phyloP scores from a whole-genome alignment of 2,797 vertebrate species.

The Gouania willdenowi region DNA sequence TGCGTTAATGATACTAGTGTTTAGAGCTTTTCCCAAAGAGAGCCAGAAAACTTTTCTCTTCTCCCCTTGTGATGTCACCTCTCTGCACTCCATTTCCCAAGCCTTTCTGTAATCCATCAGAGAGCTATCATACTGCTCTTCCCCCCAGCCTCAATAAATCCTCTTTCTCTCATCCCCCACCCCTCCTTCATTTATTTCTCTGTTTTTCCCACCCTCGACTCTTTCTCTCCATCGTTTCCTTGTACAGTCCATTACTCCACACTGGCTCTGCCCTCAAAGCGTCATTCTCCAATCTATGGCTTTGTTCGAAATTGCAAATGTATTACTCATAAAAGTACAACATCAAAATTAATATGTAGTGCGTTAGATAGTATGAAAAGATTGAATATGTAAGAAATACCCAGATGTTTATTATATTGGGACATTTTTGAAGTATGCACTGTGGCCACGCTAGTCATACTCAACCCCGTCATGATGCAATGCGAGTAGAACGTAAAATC shows the following conservation, averaged over 20 bases:
- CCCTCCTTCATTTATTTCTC: conserved; percentile 15
- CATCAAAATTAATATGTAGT: too few species aligned
- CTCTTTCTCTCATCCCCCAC: conserved; percentile 44
- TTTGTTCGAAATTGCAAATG: too few species aligned
- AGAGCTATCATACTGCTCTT: conserved; percentile 54
- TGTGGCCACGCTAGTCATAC: too few species aligned
- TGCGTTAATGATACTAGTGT: conserved; percentile 61
- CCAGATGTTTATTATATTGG: too few species aligned
- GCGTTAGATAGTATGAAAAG: too few species aligned
- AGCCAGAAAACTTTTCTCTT: conserved; percentile 54
- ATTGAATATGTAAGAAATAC: too few species aligned
- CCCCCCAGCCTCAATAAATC: conserved; percentile 67
- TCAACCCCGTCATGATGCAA: too few species aligned
- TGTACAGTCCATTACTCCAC: conserved; percentile 14
- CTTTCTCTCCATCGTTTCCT: conserved; percentile 2
- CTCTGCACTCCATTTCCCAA: conserved; percentile 54
- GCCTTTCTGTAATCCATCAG: conserved; percentile 66
- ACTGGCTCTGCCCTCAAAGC: neutral
- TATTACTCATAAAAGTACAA: too few species aligned
- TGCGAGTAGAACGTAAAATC: too few species aligned
- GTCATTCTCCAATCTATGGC: conserved; percentile 5
- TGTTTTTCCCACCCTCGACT: conserved; percentile 1
- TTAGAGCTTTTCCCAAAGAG: conserved; percentile 59
- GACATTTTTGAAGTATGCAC: too few species aligned
- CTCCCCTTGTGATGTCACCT: conserved; percentile 19